Percentiles rank a stretch among this genome's conserved stretches.
Conservation (phyloP, 1,140 invertebrate species). For the Drosophila subobscura region DNA sequence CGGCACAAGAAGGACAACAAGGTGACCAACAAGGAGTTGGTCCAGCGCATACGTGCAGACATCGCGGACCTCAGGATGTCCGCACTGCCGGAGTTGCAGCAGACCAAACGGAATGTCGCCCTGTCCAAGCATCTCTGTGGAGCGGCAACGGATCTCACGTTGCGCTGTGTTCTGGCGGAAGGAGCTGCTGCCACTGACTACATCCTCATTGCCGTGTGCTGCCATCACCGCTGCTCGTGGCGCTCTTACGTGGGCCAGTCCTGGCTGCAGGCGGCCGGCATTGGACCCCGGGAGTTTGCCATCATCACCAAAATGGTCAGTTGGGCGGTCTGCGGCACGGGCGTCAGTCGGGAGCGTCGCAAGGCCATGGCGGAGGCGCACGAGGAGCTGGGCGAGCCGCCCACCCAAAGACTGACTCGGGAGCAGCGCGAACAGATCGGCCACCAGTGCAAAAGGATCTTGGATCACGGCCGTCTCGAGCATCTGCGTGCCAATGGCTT, state of each 20-base stretch:
- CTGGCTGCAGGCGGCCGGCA: slow-evolving; percentile 85
- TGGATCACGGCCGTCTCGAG: slow-evolving; percentile 90
- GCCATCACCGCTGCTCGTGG: slow-evolving; percentile 93
- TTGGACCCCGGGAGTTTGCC: slow-evolving; percentile 88
- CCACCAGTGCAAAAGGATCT: slow-evolving; percentile 88
- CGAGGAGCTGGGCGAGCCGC: slow-evolving; percentile 65
- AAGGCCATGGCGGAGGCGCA: slow-evolving; percentile 71
- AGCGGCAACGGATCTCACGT: slow-evolving; percentile 90
- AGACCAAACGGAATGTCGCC: slow-evolving; percentile 86
- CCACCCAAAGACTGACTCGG: slow-evolving; percentile 64
- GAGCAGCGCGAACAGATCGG: slow-evolving; percentile 87
- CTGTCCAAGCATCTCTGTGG: slow-evolving; percentile 95
- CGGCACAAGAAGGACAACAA: slow-evolving; percentile 93
- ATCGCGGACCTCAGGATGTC: slow-evolving; percentile 89
- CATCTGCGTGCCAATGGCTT: slow-evolving; percentile 87
- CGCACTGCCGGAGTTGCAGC: slow-evolving; percentile 85
- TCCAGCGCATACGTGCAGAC: slow-evolving; percentile 88
- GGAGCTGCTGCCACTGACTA: slow-evolving; percentile 84
- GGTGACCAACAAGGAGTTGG: slow-evolving; percentile 84
- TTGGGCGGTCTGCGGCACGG: slow-evolving; percentile 92
- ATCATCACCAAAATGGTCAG: slow-evolving; percentile 91
- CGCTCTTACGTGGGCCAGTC: slow-evolving; percentile 88
- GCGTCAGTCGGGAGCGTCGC: slow-evolving; percentile 84
- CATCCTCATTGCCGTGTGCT: slow-evolving; percentile 92
- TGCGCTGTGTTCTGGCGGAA: slow-evolving; percentile 85